Evolutionary conservation across 2,888 invertebrate species (phyloP), one percentile per base, ranked within the genome.

Genomic region (Tenthredo mesomela): DNA sequence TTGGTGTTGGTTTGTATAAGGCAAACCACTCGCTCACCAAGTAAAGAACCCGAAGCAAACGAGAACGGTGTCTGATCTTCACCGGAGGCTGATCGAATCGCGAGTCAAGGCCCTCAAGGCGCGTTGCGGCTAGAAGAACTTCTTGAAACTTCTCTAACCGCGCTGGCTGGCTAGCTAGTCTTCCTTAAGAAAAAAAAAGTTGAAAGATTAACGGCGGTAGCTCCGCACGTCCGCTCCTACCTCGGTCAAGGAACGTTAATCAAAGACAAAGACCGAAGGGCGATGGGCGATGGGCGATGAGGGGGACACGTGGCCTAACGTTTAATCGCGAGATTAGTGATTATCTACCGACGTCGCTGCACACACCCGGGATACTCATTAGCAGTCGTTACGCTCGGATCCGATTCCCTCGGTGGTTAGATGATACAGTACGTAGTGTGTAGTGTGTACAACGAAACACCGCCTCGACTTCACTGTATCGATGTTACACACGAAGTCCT

Each of bases 321-420:
- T 82, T 82, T 82, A 82, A 82, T 82, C 82, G 67, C 25, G 47
- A 82, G 82, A 82, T 82, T 82, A 82, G 82, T 67, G 82, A 82
- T 82, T 67, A 67, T 67, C 43, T 67, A 70, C 82, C 67, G 12
- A 67, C 67, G 67, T 67, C 67, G 70, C 29, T 29, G 29, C 67
- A 50, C 70, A 82, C 82, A 82, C 67, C 43, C 70, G 82, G 82
- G 67, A 80, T 80, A 80, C 80, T 80, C 80, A 80, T 80, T 80
- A 80, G 80, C 80, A 80, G 61, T 80, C 61, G 80, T 80, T 80
- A 80, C 80, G 80, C 80, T 40, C 2, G 37, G 80, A 40, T 80
- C 80, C 37, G 80, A 80, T 80, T 80, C 80, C 61, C 33, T 61
- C 37, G n/a, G 58, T 40, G 80, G 80, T 61, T 58, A 50, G 40